Evolutionary conservation across 2,888 invertebrate species (phyloP).

Genomic region (Drosophila paramelanica): DNA sequence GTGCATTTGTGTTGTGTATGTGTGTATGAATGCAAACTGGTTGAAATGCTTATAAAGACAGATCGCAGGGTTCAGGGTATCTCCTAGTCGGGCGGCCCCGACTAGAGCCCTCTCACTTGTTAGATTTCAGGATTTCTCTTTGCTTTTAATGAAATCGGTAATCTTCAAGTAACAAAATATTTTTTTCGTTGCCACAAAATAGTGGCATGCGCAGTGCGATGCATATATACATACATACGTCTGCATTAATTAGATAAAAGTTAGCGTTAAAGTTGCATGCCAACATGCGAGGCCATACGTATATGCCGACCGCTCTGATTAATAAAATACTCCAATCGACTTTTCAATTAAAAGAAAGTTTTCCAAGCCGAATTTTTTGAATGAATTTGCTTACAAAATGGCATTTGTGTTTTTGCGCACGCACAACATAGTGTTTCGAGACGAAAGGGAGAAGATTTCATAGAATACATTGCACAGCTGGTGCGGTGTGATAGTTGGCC

Average conservation of each 20-base stretch:
- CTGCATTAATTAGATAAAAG: slow-evolving; percentile 68
- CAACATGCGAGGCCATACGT: slow-evolving; percentile 42
- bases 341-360: slow-evolving; percentile 68
- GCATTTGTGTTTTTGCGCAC: slow-evolving; percentile 46
- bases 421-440: slow-evolving; percentile 9
- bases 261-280: slow-evolving; percentile 48
- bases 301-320: slow-evolving; percentile 19
- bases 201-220: slow-evolving; percentile 11
- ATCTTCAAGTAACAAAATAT: slow-evolving; percentile 52
- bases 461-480: background rate
- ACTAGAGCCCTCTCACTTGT: too few relatives aligned
- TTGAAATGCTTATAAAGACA: too few relatives aligned
- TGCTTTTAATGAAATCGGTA: slow-evolving; percentile 56
- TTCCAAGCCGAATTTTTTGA: slow-evolving; percentile 53
- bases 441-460: background rate
- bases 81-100: too few relatives aligned
- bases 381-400: slow-evolving; percentile 16
- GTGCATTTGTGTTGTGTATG: too few relatives aligned
- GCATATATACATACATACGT: slow-evolving; percentile 13
- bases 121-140: slow-evolving; percentile 21
- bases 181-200: slow-evolving; percentile 25
- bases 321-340: slow-evolving; percentile 66
- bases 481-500: background rate
- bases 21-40: too few relatives aligned
- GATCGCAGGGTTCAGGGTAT: too few relatives aligned